Evolutionary conservation across 2,113 vertebrate genomes (phyloP).

Genomic region (Pipa parva): DNA sequence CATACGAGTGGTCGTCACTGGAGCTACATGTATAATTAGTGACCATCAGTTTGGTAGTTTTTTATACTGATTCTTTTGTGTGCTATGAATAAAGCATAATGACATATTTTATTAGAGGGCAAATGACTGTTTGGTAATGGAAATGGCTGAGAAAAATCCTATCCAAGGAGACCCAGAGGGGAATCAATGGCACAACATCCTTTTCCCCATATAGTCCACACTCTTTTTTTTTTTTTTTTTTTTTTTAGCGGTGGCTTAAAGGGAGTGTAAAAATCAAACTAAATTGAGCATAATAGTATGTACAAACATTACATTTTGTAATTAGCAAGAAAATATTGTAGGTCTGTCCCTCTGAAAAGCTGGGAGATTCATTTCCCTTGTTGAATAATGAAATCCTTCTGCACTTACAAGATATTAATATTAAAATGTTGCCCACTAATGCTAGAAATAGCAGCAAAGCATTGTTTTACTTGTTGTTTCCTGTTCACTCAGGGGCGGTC

Average conservation of each 20-base stretch:
- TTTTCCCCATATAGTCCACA: slow-evolving; percentile 68
- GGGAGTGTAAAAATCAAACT: slow-evolving; percentile 78
- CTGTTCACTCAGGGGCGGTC: too few species aligned
- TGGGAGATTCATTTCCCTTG: neutral
- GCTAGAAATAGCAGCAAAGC: too few species aligned
- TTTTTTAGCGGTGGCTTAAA: slow-evolving; percentile 77
- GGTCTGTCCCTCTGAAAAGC: neutral
- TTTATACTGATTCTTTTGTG: slow-evolving; percentile 99
- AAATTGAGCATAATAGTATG: slow-evolving; percentile 81
- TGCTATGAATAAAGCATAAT: slow-evolving; percentile 98
- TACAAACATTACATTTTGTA: slow-evolving; percentile 80
- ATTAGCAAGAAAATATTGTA: slow-evolving; percentile 48
- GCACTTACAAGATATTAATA: too few species aligned
- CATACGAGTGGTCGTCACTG: slow-evolving; percentile 83
- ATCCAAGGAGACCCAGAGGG: slow-evolving; percentile 53
- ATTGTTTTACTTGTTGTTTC: too few species aligned
- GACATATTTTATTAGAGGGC: slow-evolving; percentile 99
- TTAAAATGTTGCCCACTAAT: too few species aligned
- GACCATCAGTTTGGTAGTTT: slow-evolving; percentile 92
- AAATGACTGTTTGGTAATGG: slow-evolving; percentile 90
- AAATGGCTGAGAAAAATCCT: slow-evolving; percentile 78
- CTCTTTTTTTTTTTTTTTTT: too few species aligned
- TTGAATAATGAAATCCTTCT: neutral
- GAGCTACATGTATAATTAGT: slow-evolving; percentile 99
- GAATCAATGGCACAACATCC: slow-evolving; percentile 67